Base-by-base conservation (phyloP, 2,113 vertebrate genomes). In the Bagarius yarrelli region DNA sequence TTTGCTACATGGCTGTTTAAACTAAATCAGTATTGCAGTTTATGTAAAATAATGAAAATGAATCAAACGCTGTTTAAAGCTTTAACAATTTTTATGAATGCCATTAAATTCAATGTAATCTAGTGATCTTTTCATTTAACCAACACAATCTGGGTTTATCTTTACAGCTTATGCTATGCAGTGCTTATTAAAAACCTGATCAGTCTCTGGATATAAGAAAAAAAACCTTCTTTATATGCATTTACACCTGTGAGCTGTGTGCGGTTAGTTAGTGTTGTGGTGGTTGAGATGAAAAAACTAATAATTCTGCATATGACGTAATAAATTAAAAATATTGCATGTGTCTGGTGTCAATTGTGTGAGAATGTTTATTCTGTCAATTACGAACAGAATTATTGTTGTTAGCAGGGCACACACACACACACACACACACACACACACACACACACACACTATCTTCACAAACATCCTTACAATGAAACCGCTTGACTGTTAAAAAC, bases 121-220 rank as follows among this genome's bases (percentile, higher is more conserved):
- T 73, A 59, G 44, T 60, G 27, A 76, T 80, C 36, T 47, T 73
- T 23, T 74, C 30, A 59, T 34, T 52, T 25, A 32, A 36, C 13
- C 53, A 30, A 63, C 13, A 73, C 9, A 66, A 21, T 36, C 27
- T 40, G 32, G n/a, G n/a, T 77, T 76, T 83, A 44, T 71, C 34
- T 27, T 44, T 59, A 70, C 53, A 60, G 34, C 53, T 30, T 78
- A 47, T 83, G 81, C 21, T 74, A 15, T 27, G 21, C 19, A 55
- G 19, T 76, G 61, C 53, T 75, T 79, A 52, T 67, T 73, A 11
- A 16, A 79, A 60, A 21, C 40, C 27, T 76, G 34, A 56, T 76
- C 12, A 61, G 57, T 53, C 16, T 69, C 18, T 63, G 12, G 56
- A 44, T n/a, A 30, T n/a, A 23, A 64, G 14, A 60, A 32, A 52